Evolutionary conservation across 2,797 vertebrate species (phyloP).

Genomic region (Poeciliopsis paucimaculata): DNA sequence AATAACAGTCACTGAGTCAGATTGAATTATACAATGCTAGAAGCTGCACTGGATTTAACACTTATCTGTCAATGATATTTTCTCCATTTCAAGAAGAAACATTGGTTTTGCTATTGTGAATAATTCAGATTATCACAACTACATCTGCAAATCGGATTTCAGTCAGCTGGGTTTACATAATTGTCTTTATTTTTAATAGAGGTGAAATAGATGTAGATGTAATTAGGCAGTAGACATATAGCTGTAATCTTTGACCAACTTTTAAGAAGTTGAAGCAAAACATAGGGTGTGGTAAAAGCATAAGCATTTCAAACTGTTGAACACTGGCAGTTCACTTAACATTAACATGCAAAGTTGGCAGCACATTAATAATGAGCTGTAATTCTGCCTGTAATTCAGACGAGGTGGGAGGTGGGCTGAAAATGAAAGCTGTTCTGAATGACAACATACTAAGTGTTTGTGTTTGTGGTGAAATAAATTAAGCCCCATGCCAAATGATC

Average conservation of each 20-base stretch:
- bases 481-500: conserved; percentile 42
- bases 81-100: not conserved
- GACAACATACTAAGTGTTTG: conserved; percentile 28
- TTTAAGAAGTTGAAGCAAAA: not conserved
- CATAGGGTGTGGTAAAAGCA: not conserved
- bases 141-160: not conserved
- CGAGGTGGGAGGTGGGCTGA: conserved; percentile 8
- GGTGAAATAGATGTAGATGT: not conserved
- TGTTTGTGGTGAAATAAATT: conserved; percentile 25
- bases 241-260: not conserved
- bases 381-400: conserved; percentile 13
- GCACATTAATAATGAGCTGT: conserved; percentile 6
- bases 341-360: conserved; percentile 2
- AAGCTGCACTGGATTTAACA: not conserved
- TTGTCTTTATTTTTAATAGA: not conserved
- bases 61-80: not conserved
- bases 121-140: not conserved
- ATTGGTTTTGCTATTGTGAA: not conserved
- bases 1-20: not conserved
- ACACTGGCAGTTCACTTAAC: conserved; percentile 1
- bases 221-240: not conserved
- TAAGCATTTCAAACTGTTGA: not conserved
- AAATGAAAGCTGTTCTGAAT: conserved; percentile 31
- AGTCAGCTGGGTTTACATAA: not conserved
- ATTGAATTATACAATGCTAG: not conserved